phyloP scores from a whole-genome alignment of 2,797 vertebrate species.

The Manis crassicaudata region DNA sequence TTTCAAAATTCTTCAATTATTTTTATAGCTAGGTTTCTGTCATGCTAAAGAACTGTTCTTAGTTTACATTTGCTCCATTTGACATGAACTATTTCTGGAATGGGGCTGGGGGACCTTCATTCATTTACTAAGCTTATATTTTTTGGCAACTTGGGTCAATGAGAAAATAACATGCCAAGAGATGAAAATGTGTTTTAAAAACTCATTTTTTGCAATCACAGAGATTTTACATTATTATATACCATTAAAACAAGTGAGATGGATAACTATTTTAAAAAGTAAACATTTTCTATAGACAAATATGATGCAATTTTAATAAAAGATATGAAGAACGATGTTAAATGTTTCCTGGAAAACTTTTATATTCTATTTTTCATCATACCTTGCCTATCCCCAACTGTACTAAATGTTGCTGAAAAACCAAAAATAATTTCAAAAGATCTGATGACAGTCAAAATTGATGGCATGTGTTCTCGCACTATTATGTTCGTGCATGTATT shows the following conservation, averaged over 20 bases:
- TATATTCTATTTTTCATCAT: neutral
- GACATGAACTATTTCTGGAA: constrained; percentile 22
- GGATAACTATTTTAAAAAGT: neutral
- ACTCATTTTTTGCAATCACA: neutral
- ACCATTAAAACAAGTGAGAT: neutral
- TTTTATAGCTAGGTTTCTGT: neutral
- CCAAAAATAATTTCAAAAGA: neutral
- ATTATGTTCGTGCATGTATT: neutral
- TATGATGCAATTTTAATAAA: neutral
- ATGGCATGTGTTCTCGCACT: too few relatives aligned
- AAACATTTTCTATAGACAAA: neutral
- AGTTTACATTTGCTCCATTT: neutral
- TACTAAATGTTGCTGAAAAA: neutral
- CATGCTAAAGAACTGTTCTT: neutral
- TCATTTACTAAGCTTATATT: constrained; percentile 25
- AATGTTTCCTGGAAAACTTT: neutral
- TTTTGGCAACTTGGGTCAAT: constrained; percentile 14
- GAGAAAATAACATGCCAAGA: constrained; percentile 5
- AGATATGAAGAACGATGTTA: neutral
- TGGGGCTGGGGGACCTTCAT: too few relatives aligned
- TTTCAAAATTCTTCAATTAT: constrained; percentile 51
- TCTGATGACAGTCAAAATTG: neutral
- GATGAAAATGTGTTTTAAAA: neutral
- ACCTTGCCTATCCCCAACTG: neutral
- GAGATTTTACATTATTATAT: neutral